Conservation (phyloP, 2,113 vertebrate genomes). For the Sinosuthora webbiana region DNA sequence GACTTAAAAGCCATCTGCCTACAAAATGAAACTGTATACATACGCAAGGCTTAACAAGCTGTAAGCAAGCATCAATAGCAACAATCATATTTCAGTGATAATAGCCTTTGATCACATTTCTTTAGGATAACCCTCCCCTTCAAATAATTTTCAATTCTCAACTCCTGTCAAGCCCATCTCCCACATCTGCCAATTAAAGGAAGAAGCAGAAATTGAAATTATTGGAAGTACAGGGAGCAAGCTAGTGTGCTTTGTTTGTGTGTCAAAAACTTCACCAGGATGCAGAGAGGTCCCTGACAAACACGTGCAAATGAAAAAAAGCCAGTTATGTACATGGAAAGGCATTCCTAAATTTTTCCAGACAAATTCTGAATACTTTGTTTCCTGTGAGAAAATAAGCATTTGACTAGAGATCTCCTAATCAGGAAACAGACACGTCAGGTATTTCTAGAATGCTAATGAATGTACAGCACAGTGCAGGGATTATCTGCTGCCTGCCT, state of each 20-base stretch:
- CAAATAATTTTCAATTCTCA: neutral
- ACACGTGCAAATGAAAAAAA: neutral
- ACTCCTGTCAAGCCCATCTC: neutral
- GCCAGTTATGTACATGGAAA: neutral
- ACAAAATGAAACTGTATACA: neutral
- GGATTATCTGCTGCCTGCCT: slow-evolving; percentile 20
- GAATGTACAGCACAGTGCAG: neutral
- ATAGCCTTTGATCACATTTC: neutral
- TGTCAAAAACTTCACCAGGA: neutral
- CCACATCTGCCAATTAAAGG: neutral
- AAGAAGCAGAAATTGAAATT: neutral
- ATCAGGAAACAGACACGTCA: slow-evolving; percentile 26
- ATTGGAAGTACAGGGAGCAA: neutral
- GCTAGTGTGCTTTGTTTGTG: neutral
- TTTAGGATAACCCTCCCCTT: neutral
- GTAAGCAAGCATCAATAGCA: slow-evolving; percentile 23
- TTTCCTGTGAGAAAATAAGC: slow-evolving; percentile 24
- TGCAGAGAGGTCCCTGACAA: neutral
- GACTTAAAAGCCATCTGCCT: slow-evolving; percentile 24
- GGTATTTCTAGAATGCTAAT: slow-evolving; percentile 64
- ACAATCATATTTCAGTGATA: neutral
- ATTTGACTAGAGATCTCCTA: slow-evolving; percentile 9
- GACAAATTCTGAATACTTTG: slow-evolving; percentile 18
- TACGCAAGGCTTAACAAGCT: neutral
- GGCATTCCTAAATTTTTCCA: slow-evolving; percentile 1